Percentiles rank a stretch among this genome's conserved stretches.
Conservation (phyloP, 2,888 invertebrate genomes). For the Clusia tigrina region DNA sequence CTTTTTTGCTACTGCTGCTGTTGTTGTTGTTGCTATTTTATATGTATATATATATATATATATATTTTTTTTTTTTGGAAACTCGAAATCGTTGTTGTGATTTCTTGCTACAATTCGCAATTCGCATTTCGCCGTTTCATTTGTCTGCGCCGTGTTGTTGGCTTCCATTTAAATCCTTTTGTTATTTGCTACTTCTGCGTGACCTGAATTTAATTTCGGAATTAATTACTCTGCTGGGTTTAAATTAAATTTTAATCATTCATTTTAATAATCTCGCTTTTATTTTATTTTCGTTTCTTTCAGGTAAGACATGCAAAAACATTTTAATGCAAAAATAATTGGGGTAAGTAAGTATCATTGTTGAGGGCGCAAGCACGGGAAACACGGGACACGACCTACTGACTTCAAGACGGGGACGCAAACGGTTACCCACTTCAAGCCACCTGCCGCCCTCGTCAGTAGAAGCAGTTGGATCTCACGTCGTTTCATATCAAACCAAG, state of each 20-base stretch:
- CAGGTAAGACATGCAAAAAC: slow-evolving; percentile 39
- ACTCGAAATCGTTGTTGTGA: background rate
- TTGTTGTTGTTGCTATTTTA: slow-evolving; percentile 5
- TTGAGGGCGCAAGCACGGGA: too few species aligned
- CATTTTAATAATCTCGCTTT: background rate
- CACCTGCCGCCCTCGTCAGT: too few species aligned
- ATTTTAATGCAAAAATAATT: too few species aligned
- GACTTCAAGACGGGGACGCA: too few species aligned
- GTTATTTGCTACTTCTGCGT: background rate
- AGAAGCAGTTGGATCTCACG: too few species aligned
- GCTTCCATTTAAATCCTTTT: background rate
- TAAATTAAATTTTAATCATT: background rate
- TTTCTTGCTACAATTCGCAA: slow-evolving; percentile 1
- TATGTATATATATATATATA: slow-evolving; percentile 1
- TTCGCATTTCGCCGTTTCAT: background rate
- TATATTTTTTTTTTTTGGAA: background rate
- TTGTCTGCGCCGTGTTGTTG: background rate
- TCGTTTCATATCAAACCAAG: too few species aligned
- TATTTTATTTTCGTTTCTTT: slow-evolving; percentile 32
- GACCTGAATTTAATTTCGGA: background rate
- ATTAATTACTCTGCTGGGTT: background rate
- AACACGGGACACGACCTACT: too few species aligned
- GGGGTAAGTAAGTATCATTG: too few species aligned
- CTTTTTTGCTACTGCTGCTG: slow-evolving; percentile 13
- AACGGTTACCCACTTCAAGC: too few species aligned